Evolutionary conservation across 2,113 vertebrate genomes (phyloP).

Genomic region (Hemiprocne comata): DNA sequence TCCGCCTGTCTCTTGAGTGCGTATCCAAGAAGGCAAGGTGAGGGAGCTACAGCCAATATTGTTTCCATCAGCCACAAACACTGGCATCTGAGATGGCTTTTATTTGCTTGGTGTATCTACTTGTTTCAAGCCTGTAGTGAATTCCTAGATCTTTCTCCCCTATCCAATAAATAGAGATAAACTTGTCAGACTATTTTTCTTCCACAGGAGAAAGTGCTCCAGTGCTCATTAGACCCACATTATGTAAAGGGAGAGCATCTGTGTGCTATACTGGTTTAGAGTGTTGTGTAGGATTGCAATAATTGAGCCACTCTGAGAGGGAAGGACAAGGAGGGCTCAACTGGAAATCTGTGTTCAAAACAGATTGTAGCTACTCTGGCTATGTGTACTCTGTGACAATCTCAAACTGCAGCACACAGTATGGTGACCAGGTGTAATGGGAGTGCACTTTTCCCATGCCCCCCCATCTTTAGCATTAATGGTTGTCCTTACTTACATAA

Average conservation of each 20-base stretch:
- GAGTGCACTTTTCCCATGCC: not conserved
- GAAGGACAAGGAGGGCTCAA: not conserved
- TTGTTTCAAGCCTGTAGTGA: not conserved
- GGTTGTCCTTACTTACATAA: slow-evolving; percentile 77
- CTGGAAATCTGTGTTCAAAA: not conserved
- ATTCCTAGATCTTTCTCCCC: not conserved
- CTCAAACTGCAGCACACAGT: not conserved
- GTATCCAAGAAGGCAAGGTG: not conserved
- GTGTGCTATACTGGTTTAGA: not conserved
- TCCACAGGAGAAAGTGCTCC: not conserved
- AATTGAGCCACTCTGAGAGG: not conserved
- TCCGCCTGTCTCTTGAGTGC: fast-evolving
- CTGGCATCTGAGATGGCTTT: not conserved
- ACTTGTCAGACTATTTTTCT: not conserved
- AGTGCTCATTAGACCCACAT: not conserved
- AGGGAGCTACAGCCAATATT: not conserved
- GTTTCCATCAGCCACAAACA: not conserved
- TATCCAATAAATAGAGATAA: not conserved
- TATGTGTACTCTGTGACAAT: not conserved
- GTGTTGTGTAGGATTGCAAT: not conserved
- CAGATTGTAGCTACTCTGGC: not conserved
- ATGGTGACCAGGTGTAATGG: not conserved
- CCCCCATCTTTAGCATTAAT: not conserved
- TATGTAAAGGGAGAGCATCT: not conserved
- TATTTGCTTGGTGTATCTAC: not conserved